Conservation (phyloP, 2,888 invertebrate species). For the Melipona beecheii region DNA sequence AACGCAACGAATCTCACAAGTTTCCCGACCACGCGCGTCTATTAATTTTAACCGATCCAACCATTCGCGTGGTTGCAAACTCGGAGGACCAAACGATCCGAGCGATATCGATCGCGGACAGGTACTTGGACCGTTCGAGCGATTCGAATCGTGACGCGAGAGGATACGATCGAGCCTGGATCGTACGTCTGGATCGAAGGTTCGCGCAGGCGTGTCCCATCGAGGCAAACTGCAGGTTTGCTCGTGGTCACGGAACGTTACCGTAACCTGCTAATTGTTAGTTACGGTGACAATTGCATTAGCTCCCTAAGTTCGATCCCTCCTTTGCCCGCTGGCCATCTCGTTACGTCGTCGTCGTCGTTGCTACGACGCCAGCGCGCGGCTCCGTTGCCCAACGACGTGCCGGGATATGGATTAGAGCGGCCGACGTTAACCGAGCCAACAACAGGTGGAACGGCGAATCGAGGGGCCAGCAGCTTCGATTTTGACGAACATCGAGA, state of each 20-base stretch:
- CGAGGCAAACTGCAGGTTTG: not conserved
- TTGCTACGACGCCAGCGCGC: conserved; percentile 46
- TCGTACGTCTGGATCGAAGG: not conserved
- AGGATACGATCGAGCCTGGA: not conserved
- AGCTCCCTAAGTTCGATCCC: conserved; percentile 69
- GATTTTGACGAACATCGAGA: conserved; percentile 3
- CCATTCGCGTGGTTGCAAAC: too few relatives aligned
- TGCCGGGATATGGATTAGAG: conserved; percentile 60
- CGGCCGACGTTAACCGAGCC: conserved; percentile 59
- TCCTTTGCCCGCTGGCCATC: conserved; percentile 31
- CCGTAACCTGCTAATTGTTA: conserved; percentile 75
- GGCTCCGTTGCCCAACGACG: conserved; percentile 59
- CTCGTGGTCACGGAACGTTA: conserved; percentile 56
- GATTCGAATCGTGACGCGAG: too few relatives aligned
- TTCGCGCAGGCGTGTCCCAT: not conserved
- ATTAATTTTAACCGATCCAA: conserved; percentile 9
- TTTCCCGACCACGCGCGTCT: not conserved
- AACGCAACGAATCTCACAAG: conserved; percentile 33
- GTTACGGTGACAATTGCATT: conserved; percentile 75
- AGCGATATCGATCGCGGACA: not conserved
- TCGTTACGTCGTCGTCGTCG: conserved; percentile 48
- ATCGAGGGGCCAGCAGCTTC: conserved; percentile 49
- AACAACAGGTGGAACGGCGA: conserved; percentile 75
- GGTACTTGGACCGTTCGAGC: not conserved
- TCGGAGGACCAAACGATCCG: not conserved